A percentile compares a stretch with the other conserved stretches of the same genome.
Conservation (phyloP, 1,140 invertebrate species). For the Battus philenor region DNA sequence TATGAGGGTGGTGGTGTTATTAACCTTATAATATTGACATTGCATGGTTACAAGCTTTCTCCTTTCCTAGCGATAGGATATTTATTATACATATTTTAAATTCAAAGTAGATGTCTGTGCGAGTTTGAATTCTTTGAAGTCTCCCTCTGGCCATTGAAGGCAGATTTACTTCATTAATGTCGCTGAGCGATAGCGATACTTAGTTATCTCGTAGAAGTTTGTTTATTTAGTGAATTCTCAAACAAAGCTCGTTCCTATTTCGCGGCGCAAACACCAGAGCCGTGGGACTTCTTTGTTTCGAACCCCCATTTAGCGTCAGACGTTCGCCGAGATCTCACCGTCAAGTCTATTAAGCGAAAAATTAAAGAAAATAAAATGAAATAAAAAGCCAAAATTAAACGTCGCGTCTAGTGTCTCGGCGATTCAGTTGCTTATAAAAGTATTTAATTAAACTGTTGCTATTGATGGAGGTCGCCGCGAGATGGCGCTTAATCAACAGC, state of each 20-base stretch:
- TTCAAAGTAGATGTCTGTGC: no score
- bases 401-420: conserved; percentile 46
- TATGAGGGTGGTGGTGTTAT: no score
- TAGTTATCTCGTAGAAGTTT: conserved; percentile 10
- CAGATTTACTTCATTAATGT: conserved; percentile 4
- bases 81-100: no score
- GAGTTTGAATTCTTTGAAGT: conserved; percentile 2
- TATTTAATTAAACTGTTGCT: conserved; percentile 74
- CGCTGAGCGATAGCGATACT: background rate
- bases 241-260: conserved; percentile 14
- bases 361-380: conserved; percentile 45
- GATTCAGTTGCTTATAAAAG: conserved; percentile 64
- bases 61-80: no score
- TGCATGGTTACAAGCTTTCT: no score
- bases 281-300: conserved; percentile 37
- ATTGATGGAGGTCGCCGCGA: conserved; percentile 69
- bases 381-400: conserved; percentile 65
- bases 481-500: conserved; percentile 71
- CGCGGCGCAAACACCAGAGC: conserved; percentile 19
- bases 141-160: background rate
- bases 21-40: no score
- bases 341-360: conserved; percentile 48
- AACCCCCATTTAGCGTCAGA: conserved; percentile 30
- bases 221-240: conserved; percentile 9
- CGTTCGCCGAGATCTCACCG: conserved; percentile 12